phyloP scores from a whole-genome alignment of 2,113 vertebrate genomes.

The Forbesichthys papilliferus region DNA sequence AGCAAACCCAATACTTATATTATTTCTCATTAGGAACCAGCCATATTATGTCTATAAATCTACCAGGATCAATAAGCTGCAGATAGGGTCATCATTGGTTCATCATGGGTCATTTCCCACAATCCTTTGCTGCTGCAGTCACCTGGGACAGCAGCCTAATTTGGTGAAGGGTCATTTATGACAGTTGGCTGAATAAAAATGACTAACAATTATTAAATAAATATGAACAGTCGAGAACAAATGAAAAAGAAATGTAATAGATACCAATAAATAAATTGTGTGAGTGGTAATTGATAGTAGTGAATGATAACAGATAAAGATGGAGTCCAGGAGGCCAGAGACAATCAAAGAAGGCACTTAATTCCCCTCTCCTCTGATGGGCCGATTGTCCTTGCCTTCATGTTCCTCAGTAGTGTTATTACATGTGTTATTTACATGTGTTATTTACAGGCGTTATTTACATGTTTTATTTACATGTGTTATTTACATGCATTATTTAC shows the following conservation, averaged over 20 bases:
- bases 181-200: too few relatives aligned
- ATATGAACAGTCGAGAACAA: neutral
- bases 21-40: neutral
- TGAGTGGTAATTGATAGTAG: neutral
- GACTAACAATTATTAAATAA: too few relatives aligned
- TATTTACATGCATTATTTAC: too few relatives aligned
- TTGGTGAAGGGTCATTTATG: neutral
- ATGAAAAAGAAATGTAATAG: neutral
- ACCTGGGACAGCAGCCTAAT: neutral
- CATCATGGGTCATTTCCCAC: neutral
- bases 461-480: too few relatives aligned
- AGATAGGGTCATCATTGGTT: constrained; percentile 7
- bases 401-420: neutral
- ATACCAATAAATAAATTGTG: neutral
- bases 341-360: neutral
- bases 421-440: too few relatives aligned
- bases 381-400: too few relatives aligned
- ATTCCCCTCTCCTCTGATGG: neutral
- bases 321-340: neutral
- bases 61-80: neutral
- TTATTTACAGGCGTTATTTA: too few relatives aligned
- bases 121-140: neutral
- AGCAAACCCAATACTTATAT: too few relatives aligned
- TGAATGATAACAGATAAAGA: neutral
- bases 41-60: neutral